A percentile compares a stretch with the other conserved stretches of the same genome.
Evolutionary conservation across 1,140 invertebrate genomes (phyloP).

Genomic region (Euwallacea fornicatus): DNA sequence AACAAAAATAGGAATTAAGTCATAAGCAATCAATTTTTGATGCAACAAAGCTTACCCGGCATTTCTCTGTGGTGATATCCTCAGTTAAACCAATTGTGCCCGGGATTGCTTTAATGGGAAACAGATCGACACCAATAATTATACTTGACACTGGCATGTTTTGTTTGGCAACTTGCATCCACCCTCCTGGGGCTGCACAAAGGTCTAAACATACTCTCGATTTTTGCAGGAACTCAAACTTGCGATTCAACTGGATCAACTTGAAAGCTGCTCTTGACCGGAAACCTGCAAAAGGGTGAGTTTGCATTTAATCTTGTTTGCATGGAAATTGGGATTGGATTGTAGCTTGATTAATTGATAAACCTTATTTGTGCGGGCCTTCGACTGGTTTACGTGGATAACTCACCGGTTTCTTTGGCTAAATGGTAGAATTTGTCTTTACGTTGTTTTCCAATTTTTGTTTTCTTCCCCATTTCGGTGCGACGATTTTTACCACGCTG

Average conservation of each 20-base stretch:
- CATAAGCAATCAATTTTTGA: background rate
- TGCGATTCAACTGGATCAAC: conserved; percentile 95
- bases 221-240: conserved; percentile 96
- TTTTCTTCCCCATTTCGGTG: conserved; percentile 87
- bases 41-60: conserved; percentile 53
- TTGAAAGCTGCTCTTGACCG: conserved; percentile 98
- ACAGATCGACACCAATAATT: conserved; percentile 93
- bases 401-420: conserved; percentile 95
- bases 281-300: conserved; percentile 67
- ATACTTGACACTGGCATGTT: conserved; percentile 97
- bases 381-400: background rate
- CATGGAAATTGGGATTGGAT: background rate
- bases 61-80: conserved; percentile 97
- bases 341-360: no score
- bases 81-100: conserved; percentile 88
- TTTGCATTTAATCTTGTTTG: background rate
- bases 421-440: conserved; percentile 98
- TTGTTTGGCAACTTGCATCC: conserved; percentile 99
- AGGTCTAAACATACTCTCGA: conserved; percentile 96
- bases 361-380: no score
- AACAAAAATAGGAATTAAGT: no score
- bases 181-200: conserved; percentile 98
- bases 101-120: conserved; percentile 89
- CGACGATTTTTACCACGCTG: no score
- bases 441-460: conserved; percentile 95